Evolutionary conservation across 2,113 vertebrate species (phyloP).

Genomic region (Lutjanus erythropterus): DNA sequence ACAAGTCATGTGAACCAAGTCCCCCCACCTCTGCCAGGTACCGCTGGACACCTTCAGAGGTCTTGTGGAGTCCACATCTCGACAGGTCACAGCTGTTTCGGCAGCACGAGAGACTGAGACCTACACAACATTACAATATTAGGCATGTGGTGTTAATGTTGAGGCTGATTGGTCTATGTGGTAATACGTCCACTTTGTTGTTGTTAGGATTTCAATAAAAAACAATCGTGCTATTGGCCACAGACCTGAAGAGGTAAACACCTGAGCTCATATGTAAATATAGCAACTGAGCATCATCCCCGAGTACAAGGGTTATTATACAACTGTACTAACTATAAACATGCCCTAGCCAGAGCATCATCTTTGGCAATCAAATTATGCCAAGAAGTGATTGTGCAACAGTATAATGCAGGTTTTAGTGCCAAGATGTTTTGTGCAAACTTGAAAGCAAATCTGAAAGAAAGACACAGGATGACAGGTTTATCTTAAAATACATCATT

Average conservation of each 20-base stretch:
- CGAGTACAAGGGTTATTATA: background rate
- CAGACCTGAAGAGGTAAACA: constrained; percentile 51
- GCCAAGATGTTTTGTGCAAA: constrained; percentile 43
- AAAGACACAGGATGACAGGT: constrained; percentile 42
- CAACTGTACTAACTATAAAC: constrained; percentile 47
- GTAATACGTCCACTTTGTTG: background rate
- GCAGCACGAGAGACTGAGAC: no score
- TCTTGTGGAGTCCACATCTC: no score
- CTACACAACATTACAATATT: no score
- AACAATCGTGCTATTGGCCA: background rate
- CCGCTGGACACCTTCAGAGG: no score
- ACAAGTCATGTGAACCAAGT: no score
- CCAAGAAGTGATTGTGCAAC: constrained; percentile 28
- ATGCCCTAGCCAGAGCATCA: constrained; percentile 33
- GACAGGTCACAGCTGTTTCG: no score
- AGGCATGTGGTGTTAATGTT: no score
- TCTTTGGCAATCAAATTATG: constrained; percentile 56
- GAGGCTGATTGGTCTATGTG: no score
- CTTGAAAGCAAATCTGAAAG: constrained; percentile 17
- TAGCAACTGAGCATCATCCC: constrained; percentile 32
- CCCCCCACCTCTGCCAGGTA: no score
- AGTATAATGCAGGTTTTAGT: constrained; percentile 6
- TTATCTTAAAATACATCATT: constrained; percentile 62
- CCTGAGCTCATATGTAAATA: constrained; percentile 71
- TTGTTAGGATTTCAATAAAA: background rate